Evolutionary conservation across 2,888 invertebrate species (phyloP).

Genomic region (Criorhina ranunculi): DNA sequence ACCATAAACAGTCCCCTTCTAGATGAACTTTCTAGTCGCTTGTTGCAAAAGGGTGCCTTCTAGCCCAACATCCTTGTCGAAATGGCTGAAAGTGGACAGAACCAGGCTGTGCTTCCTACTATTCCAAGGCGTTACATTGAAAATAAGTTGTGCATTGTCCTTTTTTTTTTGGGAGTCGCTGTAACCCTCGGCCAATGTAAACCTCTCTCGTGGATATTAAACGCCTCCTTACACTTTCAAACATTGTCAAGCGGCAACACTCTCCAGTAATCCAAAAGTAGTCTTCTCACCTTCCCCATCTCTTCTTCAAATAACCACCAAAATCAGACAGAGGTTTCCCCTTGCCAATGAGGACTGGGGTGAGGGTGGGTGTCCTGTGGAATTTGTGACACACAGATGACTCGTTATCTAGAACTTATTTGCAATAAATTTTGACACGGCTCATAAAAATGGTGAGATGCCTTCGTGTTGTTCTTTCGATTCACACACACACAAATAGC

Average conservation of each 20-base stretch:
- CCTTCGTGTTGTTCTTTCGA: slow-evolving; percentile 51
- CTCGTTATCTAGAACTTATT: slow-evolving; percentile 81
- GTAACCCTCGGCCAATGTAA: too few species aligned
- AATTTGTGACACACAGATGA: slow-evolving; percentile 80
- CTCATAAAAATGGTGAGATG: slow-evolving; percentile 79
- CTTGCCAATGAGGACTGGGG: slow-evolving; percentile 30
- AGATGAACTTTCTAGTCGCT: too few species aligned
- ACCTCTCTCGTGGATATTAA: too few species aligned
- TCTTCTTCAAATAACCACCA: slow-evolving; percentile 51
- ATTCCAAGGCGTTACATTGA: too few species aligned
- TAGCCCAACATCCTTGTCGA: too few species aligned
- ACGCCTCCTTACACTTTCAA: neutral
- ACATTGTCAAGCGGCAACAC: slow-evolving; percentile 31
- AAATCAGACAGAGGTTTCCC: slow-evolving; percentile 58
- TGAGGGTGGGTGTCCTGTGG: slow-evolving; percentile 67
- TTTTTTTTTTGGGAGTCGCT: too few species aligned
- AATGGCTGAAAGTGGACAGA: too few species aligned
- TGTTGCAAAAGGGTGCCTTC: too few species aligned
- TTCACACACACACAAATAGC: neutral
- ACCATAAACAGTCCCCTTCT: too few species aligned
- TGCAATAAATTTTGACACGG: slow-evolving; percentile 80
- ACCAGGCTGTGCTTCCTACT: too few species aligned
- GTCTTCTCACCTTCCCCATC: neutral
- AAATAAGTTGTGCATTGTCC: too few species aligned
- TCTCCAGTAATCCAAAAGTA: neutral